Percentiles rank a stretch among this genome's conserved stretches.
These are phyloP conservation scores for Cryptotermes secundus DNA, from an alignment of 1,140 invertebrate genomes.

Conservation along the genomic window DNA sequence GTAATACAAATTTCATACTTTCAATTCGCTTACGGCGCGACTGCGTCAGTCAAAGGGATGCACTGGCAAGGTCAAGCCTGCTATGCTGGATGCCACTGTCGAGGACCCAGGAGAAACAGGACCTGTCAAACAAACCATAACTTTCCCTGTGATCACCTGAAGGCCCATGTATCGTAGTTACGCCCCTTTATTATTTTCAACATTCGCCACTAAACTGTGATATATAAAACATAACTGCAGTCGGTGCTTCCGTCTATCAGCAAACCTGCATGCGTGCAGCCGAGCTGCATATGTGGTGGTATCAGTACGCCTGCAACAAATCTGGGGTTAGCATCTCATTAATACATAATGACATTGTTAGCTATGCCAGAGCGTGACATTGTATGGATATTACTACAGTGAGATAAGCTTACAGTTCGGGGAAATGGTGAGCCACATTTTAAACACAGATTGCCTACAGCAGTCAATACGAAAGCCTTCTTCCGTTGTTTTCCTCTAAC, in stretches of 20 bases:
- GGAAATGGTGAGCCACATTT: background rate
- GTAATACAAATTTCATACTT: too few relatives aligned
- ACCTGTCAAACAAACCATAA: too few relatives aligned
- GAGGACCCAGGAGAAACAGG: too few relatives aligned
- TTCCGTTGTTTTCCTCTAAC: background rate
- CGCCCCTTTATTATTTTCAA: background rate
- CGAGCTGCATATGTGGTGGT: background rate
- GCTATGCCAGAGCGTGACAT: constrained; percentile 16
- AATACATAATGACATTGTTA: constrained; percentile 15
- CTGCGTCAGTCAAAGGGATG: too few relatives aligned
- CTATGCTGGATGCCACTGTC: too few relatives aligned
- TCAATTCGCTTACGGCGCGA: too few relatives aligned
- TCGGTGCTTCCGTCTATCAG: background rate
- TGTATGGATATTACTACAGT: constrained; percentile 1
- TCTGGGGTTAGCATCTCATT: constrained; percentile 15
- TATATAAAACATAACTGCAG: background rate
- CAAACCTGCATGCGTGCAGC: background rate
- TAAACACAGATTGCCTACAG: background rate
- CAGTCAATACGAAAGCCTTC: background rate
- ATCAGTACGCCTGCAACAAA: background rate
- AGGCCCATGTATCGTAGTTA: too few relatives aligned
- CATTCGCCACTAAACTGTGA: background rate
- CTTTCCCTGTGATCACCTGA: too few relatives aligned
- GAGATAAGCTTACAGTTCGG: background rate
- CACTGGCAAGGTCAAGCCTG: too few relatives aligned